Conservation (phyloP, 2,888 invertebrate genomes). For the Leptura quadrifasciata region DNA sequence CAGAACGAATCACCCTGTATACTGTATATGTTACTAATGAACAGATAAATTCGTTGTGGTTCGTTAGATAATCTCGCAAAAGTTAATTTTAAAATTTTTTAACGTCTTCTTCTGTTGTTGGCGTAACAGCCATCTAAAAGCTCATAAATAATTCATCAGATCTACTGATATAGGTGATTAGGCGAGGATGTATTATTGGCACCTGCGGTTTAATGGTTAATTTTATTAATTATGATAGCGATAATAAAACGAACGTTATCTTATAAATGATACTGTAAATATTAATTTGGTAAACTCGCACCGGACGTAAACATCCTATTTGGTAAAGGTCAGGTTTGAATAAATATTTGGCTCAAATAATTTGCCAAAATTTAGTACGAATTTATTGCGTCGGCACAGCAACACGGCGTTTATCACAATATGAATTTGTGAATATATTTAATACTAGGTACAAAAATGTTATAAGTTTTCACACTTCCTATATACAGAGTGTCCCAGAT, state of each 20-base stretch:
- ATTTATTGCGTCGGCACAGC: neutral
- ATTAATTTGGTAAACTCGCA: neutral
- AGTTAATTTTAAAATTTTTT: too few relatives aligned
- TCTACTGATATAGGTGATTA: too few relatives aligned
- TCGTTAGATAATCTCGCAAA: too few relatives aligned
- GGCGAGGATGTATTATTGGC: neutral
- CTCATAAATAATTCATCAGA: neutral
- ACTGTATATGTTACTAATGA: too few relatives aligned
- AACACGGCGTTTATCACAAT: neutral
- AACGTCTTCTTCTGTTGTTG: neutral
- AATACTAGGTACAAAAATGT: too few relatives aligned
- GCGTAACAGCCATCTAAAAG: neutral
- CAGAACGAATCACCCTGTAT: too few relatives aligned
- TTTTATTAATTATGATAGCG: neutral
- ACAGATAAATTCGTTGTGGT: too few relatives aligned
- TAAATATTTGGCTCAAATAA: constrained; percentile 9
- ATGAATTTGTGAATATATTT: too few relatives aligned
- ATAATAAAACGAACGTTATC: neutral
- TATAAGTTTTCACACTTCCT: too few relatives aligned
- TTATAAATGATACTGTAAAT: neutral
- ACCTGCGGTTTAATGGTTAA: neutral
- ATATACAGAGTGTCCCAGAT: too few relatives aligned
- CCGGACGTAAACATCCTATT: constrained; percentile 40
- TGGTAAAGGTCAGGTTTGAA: constrained; percentile 13
- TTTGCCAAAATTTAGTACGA: constrained; percentile 8